Percentiles rank a stretch among this genome's conserved stretches.
These are phyloP conservation scores for Bilobella aurantiaca DNA, from an alignment of 1,140 invertebrate genomes.

Conservation along the genomic window DNA sequence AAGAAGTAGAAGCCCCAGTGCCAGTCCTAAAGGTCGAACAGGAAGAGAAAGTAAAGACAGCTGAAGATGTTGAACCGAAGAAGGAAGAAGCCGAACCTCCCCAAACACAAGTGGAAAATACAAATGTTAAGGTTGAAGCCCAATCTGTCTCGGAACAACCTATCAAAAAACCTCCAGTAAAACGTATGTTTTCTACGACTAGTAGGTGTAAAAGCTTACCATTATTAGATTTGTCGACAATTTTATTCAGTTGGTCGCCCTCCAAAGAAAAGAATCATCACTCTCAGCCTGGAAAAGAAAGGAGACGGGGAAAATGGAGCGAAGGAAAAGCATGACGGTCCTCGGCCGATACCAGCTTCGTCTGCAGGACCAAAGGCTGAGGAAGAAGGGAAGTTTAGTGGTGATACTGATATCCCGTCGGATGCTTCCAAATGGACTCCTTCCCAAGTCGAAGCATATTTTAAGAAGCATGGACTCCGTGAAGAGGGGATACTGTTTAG, in stretches of 20 bases:
- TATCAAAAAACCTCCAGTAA: no score
- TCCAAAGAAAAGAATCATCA: constrained; percentile 1
- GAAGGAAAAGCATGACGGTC: not conserved
- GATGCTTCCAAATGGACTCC: constrained; percentile 11
- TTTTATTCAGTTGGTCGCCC: not conserved
- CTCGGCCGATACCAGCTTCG: not conserved
- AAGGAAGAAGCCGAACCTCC: not conserved
- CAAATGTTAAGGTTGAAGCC: not conserved
- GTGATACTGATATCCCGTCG: not conserved
- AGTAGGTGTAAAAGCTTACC: not conserved
- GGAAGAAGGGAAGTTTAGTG: not conserved
- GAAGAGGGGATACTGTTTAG: constrained; percentile 1
- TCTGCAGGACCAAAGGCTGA: not conserved
- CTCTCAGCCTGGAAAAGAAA: not conserved
- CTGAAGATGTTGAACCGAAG: not conserved
- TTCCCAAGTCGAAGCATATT: constrained; percentile 4
- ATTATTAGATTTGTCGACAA: not conserved
- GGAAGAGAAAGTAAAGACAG: not conserved
- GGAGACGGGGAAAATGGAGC: not conserved
- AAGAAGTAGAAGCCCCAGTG: not conserved
- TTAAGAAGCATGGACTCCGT: not conserved
- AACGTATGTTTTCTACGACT: no score
- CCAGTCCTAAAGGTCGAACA: not conserved
- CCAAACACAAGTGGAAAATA: not conserved
- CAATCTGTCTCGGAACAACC: no score